phyloP scores from a whole-genome alignment of 2,113 vertebrate genomes.

The Dicrurus megarhynchus region DNA sequence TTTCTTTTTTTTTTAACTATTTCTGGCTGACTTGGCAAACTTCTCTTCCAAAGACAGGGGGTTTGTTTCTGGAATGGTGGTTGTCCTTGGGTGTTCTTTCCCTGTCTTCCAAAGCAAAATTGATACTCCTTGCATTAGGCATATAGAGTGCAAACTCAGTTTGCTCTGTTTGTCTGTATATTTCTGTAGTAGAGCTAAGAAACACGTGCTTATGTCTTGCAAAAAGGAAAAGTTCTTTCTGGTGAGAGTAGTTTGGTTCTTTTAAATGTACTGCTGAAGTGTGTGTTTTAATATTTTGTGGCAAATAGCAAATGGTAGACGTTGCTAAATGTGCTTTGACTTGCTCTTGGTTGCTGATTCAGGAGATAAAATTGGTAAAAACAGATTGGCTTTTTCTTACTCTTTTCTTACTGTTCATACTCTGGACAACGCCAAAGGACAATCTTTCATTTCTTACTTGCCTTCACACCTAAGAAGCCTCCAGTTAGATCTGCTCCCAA shows the following conservation, averaged over 20 bases:
- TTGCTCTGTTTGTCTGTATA: not conserved
- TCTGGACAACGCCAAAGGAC: rapidly evolving
- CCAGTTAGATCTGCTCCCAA: not conserved
- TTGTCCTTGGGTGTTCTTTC: not conserved
- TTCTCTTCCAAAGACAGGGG: not conserved
- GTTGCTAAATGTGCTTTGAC: not conserved
- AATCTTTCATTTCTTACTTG: not conserved
- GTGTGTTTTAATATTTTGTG: not conserved
- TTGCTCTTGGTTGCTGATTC: not conserved
- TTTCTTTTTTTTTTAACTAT: not conserved
- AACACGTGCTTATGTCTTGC: not conserved
- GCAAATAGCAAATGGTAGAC: not conserved
- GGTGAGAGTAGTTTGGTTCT: not conserved
- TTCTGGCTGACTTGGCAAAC: not conserved
- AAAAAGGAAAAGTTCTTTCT: not conserved
- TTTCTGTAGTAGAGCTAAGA: not conserved
- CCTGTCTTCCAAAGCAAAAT: not conserved
- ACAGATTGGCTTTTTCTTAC: not conserved
- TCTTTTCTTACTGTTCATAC: not conserved
- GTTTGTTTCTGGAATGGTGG: not conserved
- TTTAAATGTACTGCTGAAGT: not conserved
- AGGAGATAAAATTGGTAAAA: not conserved
- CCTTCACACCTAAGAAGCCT: not conserved
- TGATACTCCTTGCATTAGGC: not conserved
- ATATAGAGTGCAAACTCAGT: not conserved